phyloP scores from a whole-genome alignment of 2,113 vertebrate species.

The Spheniscus mendiculus region DNA sequence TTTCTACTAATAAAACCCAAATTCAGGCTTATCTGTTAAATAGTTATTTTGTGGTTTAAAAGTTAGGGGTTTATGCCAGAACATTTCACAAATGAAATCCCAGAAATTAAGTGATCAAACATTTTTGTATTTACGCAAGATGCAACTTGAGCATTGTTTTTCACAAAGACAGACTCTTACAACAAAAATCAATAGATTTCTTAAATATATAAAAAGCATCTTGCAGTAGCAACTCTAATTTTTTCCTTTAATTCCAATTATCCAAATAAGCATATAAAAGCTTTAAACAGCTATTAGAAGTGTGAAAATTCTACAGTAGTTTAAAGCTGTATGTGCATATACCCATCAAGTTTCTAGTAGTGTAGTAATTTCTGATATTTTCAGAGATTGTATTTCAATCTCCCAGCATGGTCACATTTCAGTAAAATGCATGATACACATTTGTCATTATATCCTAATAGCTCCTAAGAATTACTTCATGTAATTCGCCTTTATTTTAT shows the following conservation, averaged over 20 bases:
- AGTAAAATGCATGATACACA: slow-evolving; percentile 13
- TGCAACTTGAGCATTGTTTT: not conserved
- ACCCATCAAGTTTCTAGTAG: not conserved
- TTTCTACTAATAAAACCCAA: not conserved
- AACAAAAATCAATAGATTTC: not conserved
- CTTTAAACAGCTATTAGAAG: not conserved
- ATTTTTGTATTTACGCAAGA: slow-evolving; percentile 19
- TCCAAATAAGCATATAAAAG: not conserved
- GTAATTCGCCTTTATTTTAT: slow-evolving; percentile 23
- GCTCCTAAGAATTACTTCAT: not conserved
- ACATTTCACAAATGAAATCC: not conserved
- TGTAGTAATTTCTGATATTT: not conserved
- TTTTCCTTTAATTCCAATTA: not conserved
- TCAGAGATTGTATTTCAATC: slow-evolving; percentile 1
- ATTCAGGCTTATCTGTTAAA: not conserved
- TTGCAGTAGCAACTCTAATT: not conserved
- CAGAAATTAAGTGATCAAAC: not conserved
- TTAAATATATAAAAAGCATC: not conserved
- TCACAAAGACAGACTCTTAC: not conserved
- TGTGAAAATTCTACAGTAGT: not conserved
- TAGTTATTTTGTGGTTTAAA: not conserved
- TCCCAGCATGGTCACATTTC: slow-evolving; percentile 3
- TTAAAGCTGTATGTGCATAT: slow-evolving; percentile 8
- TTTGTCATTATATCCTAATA: not conserved
- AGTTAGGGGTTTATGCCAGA: not conserved